These are phyloP conservation scores for Oreochromis tanganicae DNA, from an alignment of 2,113 vertebrate genomes.

Conservation along the genomic window DNA sequence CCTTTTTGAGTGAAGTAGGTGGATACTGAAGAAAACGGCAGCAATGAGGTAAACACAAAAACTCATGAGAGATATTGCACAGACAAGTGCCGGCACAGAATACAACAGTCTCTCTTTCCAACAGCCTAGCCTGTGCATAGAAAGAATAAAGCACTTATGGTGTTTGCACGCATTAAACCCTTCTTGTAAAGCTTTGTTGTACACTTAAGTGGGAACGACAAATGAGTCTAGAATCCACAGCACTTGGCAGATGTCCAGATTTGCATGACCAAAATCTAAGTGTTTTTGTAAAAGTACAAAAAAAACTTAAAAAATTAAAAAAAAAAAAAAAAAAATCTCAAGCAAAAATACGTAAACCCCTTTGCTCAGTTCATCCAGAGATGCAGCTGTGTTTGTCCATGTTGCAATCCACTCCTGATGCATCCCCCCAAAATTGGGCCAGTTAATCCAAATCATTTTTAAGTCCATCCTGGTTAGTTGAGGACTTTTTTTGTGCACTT, in stretches of 20 bases:
- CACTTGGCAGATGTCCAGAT: constrained; percentile 41
- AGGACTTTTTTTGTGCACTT: constrained; percentile 17
- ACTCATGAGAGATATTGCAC: constrained; percentile 82
- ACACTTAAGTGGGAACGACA: constrained; percentile 49
- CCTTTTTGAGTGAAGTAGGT: background rate
- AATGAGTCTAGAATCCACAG: constrained; percentile 52
- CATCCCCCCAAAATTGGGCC: constrained; percentile 13
- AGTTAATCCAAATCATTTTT: background rate
- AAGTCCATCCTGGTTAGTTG: background rate
- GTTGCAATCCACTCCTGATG: constrained; percentile 40
- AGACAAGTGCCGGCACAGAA: constrained; percentile 88
- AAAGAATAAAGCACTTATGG: constrained; percentile 99
- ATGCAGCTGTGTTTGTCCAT: constrained; percentile 42
- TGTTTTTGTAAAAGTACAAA: constrained; percentile 26
- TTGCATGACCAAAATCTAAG: constrained; percentile 19
- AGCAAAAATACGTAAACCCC: constrained; percentile 54
- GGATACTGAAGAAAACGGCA: constrained; percentile 64
- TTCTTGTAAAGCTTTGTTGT: constrained; percentile 78
- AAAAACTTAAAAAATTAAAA: background rate
- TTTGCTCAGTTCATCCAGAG: constrained; percentile 37
- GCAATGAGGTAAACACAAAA: constrained; percentile 66
- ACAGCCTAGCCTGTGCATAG: constrained; percentile 94
- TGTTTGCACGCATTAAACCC: constrained; percentile 84
- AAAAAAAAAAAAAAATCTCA: background rate
- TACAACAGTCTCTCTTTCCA: constrained; percentile 87